Base-by-base conservation (phyloP, 2,797 vertebrate species). In the Valencia hispanica region DNA sequence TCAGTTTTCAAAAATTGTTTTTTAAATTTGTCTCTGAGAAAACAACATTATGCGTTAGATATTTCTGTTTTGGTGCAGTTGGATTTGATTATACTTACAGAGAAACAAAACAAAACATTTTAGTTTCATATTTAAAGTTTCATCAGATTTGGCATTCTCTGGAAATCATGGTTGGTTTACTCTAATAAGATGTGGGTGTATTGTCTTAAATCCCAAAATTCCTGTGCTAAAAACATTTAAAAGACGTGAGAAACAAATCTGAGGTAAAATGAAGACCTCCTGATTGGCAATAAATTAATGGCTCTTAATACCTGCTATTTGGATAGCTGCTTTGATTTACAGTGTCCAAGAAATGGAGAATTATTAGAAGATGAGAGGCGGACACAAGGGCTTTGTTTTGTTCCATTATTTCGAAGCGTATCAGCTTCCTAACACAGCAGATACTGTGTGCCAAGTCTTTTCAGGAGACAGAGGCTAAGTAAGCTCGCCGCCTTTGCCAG, bases 391-490 rank as follows among this genome's bases (percentile, higher is more conserved):
- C 85, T 87, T 91, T 90, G 81, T 90, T 85, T 68, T 17, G 32
- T 75, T 81, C 87, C 83, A 66, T 87, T 86, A 61, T 87, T 85
- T 50, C 81, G 81, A 47, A 88, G 88, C 83, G 81, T 84, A 86
- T 90, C 91, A 82, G 87, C 90, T 81, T 83, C 88, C 83, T 72
- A 86, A 86, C 90, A 86, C 88, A 70, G 78, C 45, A 8, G n/a
- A 12, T 55, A 79, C 55, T 0, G 74, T 30, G 83, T 89, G 90
- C 91, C 92, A 91, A 90, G 68, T 48, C 86, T 88, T 85, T 88
- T 89, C 89, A 85, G 79, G 77, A 89, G 89, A 90, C 86, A 82
- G 77, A 88, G 87, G 91, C 88, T 91, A 93, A 92, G 88, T 89
- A 88, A 89, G 89, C 86, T 20, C 63, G 65, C 72, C 20, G 41